Percentiles rank a stretch among this genome's conserved stretches.
phyloP scores from a whole-genome alignment of 2,113 vertebrate genomes.

The Pygoscelis antarcticus region DNA sequence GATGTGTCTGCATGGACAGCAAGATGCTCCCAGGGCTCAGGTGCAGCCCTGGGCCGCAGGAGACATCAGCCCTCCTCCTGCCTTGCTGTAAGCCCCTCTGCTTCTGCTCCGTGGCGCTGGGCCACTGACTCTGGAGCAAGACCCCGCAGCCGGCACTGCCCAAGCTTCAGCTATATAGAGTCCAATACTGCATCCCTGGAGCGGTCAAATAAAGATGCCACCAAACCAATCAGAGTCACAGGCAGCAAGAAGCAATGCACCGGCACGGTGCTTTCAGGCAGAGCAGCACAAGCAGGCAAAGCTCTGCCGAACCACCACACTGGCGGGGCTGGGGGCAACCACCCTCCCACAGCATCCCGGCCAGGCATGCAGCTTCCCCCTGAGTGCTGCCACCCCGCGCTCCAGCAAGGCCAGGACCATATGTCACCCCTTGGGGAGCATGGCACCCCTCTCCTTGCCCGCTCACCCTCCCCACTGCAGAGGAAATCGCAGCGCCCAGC shows the following conservation, averaged over 20 bases:
- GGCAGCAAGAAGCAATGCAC: background rate
- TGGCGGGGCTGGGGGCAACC: background rate
- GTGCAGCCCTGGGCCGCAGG: background rate
- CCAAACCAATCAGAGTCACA: background rate
- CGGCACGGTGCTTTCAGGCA: fast-evolving
- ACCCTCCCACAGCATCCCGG: background rate
- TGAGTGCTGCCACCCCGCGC: fast-evolving
- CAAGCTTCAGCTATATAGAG: background rate
- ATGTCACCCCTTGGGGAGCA: background rate
- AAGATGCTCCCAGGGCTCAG: background rate
- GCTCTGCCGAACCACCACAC: fast-evolving
- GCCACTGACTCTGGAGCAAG: background rate
- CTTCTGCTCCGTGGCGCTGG: background rate
- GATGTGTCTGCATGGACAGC: fast-evolving
- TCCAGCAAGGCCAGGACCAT: background rate
- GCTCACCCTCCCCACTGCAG: background rate
- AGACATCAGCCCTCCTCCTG: background rate
- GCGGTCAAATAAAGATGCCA: background rate
- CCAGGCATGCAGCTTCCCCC: fast-evolving
- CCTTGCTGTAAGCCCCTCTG: background rate
- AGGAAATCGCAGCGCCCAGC: constrained; percentile 25
- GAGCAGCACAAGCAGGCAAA: background rate
- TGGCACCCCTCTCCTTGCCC: background rate
- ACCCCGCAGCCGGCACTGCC: background rate
- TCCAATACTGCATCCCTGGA: background rate